Base-by-base conservation (phyloP, 2,888 invertebrate genomes). In the Cephus nigrinus region DNA sequence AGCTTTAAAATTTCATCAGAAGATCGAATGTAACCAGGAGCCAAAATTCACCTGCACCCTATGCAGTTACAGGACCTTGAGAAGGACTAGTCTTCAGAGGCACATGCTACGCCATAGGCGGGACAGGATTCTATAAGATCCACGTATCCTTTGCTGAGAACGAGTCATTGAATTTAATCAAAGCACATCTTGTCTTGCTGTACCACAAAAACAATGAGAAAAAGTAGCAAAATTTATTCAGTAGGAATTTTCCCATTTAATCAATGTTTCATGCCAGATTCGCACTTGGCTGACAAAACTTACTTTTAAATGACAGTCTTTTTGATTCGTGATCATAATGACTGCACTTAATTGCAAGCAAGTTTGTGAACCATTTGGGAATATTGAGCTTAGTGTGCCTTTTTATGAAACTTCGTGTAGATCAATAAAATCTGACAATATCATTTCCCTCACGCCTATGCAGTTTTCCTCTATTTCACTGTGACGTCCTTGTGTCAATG, bases 61-160 rank as follows among this genome's bases (percentile, higher is more conserved):
- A 33, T 91, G 91, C 80, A 81, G 76, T 40, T 89, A 89, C 81
- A 85, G 82, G 79, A 85, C 88, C 4, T 80, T 85, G 76, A 80
- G 89, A 69, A 88, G 86, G 79, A 85, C 87, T 12, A 85, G 87
- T 78, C 84, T 90, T 12, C 82, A 84, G 75, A 84, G 88, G 68
- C 89, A 90, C 79, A 86, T 87, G 81, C 82, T 83, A 30, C 79
- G 84, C 3, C 86, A 85, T 32, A 81, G 36, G n/a, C 36, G 71
- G 4, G 55, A 55, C 23, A 55, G 55, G 55, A 55, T 55, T 23
- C 55, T 55, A 2, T 55, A 55, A 55, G 55, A 23, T 23, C 23
- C 55, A 15, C 0, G 55, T 55, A 55, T 55, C 55, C 55, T 55
- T 55, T 55, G 55, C 23, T 23, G 23, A 55, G 9, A 55, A 9